Conservation (phyloP, 2,888 invertebrate genomes). For the Chelonus formosanus region DNA sequence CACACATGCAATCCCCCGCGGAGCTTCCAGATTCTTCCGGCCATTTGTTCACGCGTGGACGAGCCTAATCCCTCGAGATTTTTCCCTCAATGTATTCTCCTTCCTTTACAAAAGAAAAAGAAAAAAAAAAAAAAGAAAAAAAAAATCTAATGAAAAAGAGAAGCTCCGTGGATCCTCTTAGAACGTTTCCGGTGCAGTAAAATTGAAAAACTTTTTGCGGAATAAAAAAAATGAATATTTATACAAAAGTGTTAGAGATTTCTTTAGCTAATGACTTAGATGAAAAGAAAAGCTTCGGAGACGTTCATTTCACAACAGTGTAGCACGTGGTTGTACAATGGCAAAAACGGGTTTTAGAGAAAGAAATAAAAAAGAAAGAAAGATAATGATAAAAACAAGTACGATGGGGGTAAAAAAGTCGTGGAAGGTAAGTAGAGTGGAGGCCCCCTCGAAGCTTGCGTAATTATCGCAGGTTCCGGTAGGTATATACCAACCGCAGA, state of each 20-base stretch:
- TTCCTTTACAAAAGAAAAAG: constrained; percentile 4
- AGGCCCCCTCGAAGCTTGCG: constrained; percentile 58
- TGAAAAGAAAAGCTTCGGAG: constrained; percentile 9
- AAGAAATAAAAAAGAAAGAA: neutral
- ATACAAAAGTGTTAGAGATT: neutral
- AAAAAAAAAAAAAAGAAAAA: constrained; percentile 1
- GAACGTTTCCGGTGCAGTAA: constrained; percentile 23
- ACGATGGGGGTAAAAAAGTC: constrained; percentile 11
- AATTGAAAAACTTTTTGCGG: constrained; percentile 13
- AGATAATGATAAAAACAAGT: constrained; percentile 8
- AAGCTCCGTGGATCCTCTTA: constrained; percentile 26
- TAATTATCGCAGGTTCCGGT: constrained; percentile 54
- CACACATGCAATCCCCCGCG: constrained; percentile 26
- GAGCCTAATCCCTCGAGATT: constrained; percentile 21
- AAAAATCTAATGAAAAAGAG: constrained; percentile 19
- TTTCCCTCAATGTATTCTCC: constrained; percentile 17
- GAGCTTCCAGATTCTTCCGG: constrained; percentile 32
- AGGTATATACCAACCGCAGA: constrained; percentile 63
- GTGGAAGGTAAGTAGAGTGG: constrained; percentile 51
- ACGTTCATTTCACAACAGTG: neutral
- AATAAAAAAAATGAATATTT: constrained; percentile 8
- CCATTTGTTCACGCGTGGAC: constrained; percentile 30
- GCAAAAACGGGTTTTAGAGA: constrained; percentile 7
- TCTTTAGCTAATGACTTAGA: too few species aligned
- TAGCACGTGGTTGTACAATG: constrained; percentile 31